phyloP scores from a whole-genome alignment of 2,113 vertebrate species.

The Calonectris borealis region DNA sequence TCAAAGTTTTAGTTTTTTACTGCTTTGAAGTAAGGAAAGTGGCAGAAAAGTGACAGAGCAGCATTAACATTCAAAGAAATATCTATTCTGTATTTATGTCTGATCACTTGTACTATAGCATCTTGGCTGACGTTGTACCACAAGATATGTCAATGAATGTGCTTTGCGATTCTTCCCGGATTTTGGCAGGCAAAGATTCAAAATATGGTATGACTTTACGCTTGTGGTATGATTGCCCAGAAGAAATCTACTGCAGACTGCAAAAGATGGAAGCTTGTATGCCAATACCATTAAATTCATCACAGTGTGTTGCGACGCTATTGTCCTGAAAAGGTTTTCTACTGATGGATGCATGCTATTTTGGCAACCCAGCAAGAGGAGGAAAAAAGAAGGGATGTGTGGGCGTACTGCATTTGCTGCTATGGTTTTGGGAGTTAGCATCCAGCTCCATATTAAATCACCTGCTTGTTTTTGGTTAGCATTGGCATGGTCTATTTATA shows the following conservation, averaged over 20 bases:
- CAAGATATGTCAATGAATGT: not conserved
- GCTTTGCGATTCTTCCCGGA: not conserved
- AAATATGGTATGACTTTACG: conserved; percentile 1
- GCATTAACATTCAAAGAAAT: not conserved
- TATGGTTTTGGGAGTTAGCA: not conserved
- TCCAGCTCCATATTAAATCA: not conserved
- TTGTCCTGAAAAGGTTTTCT: not conserved
- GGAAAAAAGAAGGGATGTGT: not conserved
- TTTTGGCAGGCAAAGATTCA: conserved; percentile 2
- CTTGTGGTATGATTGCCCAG: conserved; percentile 8
- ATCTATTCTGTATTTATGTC: not conserved
- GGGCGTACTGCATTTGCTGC: not conserved
- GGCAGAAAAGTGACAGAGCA: not conserved
- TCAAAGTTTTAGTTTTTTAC: not conserved
- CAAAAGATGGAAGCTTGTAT: conserved; percentile 32
- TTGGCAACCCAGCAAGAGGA: not conserved
- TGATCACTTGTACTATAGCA: not conserved
- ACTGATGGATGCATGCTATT: not conserved
- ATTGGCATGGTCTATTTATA: accelerated
- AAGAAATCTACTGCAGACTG: not conserved
- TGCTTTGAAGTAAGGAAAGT: not conserved
- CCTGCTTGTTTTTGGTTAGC: not conserved
- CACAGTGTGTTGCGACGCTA: accelerated
- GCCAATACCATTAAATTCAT: not conserved
- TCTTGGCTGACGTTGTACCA: not conserved